Base-by-base conservation (phyloP, 2,797 vertebrate genomes). In the Pogonophryne albipinna region DNA sequence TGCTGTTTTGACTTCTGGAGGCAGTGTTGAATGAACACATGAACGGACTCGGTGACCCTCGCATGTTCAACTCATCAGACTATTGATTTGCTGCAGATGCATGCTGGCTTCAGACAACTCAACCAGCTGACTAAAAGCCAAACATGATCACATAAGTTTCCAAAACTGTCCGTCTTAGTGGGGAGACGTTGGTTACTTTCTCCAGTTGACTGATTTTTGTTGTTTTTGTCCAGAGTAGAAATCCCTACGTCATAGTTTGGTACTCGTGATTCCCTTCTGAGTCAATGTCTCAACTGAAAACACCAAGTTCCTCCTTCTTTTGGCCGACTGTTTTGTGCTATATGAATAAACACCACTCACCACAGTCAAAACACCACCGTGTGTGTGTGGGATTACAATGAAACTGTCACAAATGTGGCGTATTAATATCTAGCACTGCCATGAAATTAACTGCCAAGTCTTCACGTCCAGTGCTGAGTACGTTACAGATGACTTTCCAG, bases 41-140 rank as follows among this genome's bases (percentile, higher is more conserved):
- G 27, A 38, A 6, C 65, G 53, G 41, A 60, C 42, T 42, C 44
- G 41, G 60, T 53, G 34, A 38, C 34, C 34, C 45, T 51, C 34
- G 15, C 49, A 10, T 14, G 31, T 51, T 74, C 51, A 82, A 50
- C 65, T 51, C 66, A 62, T 70, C n/a, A 1, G 78, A 58, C 66
- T 66, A 38, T 81, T 82, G 74, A 84, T 86, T 82, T 46, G 71
- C 80, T 79, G 59, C 83, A 85, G 77, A 88, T 85, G 70, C 55
- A 41, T 59, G 76, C 59, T 62, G 76, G 75, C 80, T 83, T 70
- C 56, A 65, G 53, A 58, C 51, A 10, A 62, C 46, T 2, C 38
- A 60, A 78, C 66, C 60, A 65, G 51, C 69, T 80, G 9, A 73
- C 75, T 31, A 10, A 38, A 67, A 71, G 67, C 69, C 70, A 85